Conservation (phyloP, 2,113 vertebrate species). For the Caranx ignobilis region DNA sequence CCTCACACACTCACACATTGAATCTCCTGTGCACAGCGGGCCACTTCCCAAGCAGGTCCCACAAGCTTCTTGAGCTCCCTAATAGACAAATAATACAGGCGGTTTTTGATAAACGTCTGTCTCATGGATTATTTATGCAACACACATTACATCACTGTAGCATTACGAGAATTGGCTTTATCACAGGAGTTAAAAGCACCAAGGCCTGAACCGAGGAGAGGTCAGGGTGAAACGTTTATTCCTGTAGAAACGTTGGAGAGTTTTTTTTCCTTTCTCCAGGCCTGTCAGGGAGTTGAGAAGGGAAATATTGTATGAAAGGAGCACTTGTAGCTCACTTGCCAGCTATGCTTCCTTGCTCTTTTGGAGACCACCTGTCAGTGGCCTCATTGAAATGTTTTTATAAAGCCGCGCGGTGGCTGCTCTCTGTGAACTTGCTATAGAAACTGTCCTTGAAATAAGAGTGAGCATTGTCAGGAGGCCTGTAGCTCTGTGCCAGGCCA, state of each 20-base stretch:
- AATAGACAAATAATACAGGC: slow-evolving; percentile 71
- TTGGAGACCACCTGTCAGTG: slow-evolving; percentile 76
- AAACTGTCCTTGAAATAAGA: slow-evolving; percentile 69
- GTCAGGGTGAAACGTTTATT: slow-evolving; percentile 60
- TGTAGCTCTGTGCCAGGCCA: slow-evolving; percentile 48
- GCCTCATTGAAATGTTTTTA: slow-evolving; percentile 76
- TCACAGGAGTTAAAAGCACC: slow-evolving; percentile 44
- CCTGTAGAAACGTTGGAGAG: slow-evolving; percentile 60
- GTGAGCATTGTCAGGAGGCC: slow-evolving; percentile 62
- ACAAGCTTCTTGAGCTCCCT: slow-evolving; percentile 64
- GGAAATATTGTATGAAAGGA: slow-evolving; percentile 48
- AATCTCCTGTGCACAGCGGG: slow-evolving; percentile 61
- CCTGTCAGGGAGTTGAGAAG: slow-evolving; percentile 53
- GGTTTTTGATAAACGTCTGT: slow-evolving; percentile 70
- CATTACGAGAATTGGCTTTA: slow-evolving; percentile 26
- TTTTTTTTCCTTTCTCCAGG: slow-evolving; percentile 37
- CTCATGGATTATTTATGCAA: slow-evolving; percentile 68
- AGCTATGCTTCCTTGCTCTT: slow-evolving; percentile 68
- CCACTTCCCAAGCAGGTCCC: slow-evolving; percentile 64
- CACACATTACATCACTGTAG: slow-evolving; percentile 47
- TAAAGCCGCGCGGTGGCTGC: slow-evolving; percentile 52
- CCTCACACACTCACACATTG: slow-evolving; percentile 24
- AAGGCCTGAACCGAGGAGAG: slow-evolving; percentile 37
- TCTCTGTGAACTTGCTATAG: slow-evolving; percentile 49
- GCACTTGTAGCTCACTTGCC: slow-evolving; percentile 53